Percentiles rank a stretch among this genome's conserved stretches.
Evolutionary conservation across 2,797 vertebrate species (phyloP).

Genomic region (Muscicapa striata): DNA sequence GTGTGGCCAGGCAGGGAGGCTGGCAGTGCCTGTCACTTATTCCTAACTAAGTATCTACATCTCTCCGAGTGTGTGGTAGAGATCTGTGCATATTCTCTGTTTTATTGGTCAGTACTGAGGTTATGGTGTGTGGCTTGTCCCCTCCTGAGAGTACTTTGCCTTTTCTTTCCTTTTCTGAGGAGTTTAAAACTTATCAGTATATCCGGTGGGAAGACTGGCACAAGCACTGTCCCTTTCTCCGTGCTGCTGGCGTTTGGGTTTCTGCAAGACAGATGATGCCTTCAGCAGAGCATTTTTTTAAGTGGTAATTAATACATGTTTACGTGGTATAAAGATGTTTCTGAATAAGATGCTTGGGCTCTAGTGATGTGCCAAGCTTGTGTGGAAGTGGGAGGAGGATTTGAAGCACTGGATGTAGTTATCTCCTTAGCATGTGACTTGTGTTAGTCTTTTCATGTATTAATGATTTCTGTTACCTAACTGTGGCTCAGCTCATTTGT

Average conservation of each 20-base stretch:
- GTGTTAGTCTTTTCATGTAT: not conserved
- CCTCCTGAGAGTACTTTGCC: not conserved
- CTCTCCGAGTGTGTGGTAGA: not conserved
- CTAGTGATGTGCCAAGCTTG: not conserved
- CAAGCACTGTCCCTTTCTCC: rapidly evolving
- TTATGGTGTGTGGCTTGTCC: not conserved
- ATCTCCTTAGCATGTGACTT: not conserved
- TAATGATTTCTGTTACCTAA: not conserved
- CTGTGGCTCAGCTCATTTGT: not conserved
- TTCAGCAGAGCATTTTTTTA: not conserved
- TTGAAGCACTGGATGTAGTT: not conserved
- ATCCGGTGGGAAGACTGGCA: not conserved
- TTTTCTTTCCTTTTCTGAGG: not conserved
- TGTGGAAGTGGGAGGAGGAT: not conserved
- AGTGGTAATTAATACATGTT: not conserved
- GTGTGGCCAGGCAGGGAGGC: not conserved
- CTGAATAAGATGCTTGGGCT: not conserved
- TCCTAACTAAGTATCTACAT: not conserved
- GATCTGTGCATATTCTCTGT: not conserved
- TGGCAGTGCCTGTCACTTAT: not conserved
- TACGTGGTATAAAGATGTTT: not conserved
- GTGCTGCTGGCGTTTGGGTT: not conserved
- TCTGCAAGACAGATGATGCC: not conserved
- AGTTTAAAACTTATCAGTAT: rapidly evolving
- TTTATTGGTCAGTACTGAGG: not conserved